These are phyloP conservation scores for Euwallacea similis DNA, from an alignment of 1,140 invertebrate species.

Conservation along the genomic window DNA sequence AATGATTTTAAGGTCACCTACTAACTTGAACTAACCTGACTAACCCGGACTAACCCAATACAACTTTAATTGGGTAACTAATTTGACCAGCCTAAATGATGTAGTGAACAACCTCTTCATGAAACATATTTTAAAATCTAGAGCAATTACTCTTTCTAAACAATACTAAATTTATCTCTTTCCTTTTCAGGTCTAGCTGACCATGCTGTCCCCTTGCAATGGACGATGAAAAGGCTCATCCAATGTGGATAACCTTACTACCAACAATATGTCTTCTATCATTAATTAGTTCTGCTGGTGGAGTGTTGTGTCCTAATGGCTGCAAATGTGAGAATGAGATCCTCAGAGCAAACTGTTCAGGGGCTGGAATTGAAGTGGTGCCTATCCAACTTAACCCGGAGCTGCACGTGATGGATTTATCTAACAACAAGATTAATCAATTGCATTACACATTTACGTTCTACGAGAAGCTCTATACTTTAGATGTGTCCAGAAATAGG, in stretches of 20 bases:
- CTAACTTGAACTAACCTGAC: too few species aligned
- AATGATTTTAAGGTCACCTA: too few species aligned
- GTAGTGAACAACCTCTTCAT: too few species aligned
- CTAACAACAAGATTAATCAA: constrained; percentile 71
- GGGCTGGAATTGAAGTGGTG: constrained; percentile 76
- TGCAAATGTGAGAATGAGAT: constrained; percentile 81
- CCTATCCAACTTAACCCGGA: constrained; percentile 88
- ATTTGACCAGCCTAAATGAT: too few species aligned
- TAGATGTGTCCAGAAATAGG: constrained; percentile 81
- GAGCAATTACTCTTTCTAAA: too few species aligned
- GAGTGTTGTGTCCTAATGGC: constrained; percentile 74
- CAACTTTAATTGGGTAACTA: too few species aligned
- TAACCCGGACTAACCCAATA: too few species aligned
- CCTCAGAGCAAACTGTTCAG: constrained; percentile 71
- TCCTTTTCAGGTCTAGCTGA: constrained; percentile 52
- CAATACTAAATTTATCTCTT: background rate
- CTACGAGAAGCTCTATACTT: constrained; percentile 74
- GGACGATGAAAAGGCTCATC: constrained; percentile 51
- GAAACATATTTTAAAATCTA: too few species aligned
- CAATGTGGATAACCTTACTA: constrained; percentile 50
- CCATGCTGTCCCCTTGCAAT: constrained; percentile 50
- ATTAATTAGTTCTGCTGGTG: constrained; percentile 49
- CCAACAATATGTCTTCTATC: constrained; percentile 49
- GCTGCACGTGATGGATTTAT: constrained; percentile 73
- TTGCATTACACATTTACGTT: constrained; percentile 74